A percentile compares a stretch with the other conserved stretches of the same genome.
phyloP scores from a whole-genome alignment of 2,888 invertebrate species.

The Odontocerum albicorne region DNA sequence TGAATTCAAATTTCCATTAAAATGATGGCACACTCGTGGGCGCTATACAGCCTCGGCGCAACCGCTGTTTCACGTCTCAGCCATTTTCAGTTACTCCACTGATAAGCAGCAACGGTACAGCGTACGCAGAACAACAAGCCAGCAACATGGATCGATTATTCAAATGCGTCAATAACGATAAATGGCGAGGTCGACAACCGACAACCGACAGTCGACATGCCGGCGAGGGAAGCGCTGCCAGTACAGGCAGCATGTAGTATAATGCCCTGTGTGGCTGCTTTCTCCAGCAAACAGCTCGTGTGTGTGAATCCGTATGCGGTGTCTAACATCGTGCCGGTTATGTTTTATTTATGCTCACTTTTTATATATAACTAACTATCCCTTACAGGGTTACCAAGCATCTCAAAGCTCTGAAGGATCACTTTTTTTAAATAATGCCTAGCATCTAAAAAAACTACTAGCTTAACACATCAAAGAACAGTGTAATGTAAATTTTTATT shows the following conservation, averaged over 20 bases:
- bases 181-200: background rate
- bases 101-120: conserved; percentile 12
- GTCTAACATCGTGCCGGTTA: conserved; percentile 2
- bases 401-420: too few species aligned
- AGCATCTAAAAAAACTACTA: too few species aligned
- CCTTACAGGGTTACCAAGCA: too few species aligned
- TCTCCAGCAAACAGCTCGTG: conserved; percentile 1
- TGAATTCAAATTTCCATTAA: too few species aligned
- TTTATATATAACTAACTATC: too few species aligned
- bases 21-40: too few species aligned
- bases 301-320: background rate
- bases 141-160: conserved; percentile 2
- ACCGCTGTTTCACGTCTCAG: background rate
- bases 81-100: too few species aligned
- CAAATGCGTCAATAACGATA: conserved; percentile 2
- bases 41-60: too few species aligned
- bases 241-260: background rate
- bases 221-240: background rate
- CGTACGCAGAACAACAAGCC: background rate
- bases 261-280: background rate
- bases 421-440: too few species aligned
- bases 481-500: too few species aligned
- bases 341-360: conserved; percentile 8
- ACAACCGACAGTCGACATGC: background rate
- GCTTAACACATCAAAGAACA: too few species aligned